A percentile compares a stretch with the other conserved stretches of the same genome.
Evolutionary conservation across 2,113 vertebrate genomes (phyloP).

Genomic region (Mormyrus iriodes): DNA sequence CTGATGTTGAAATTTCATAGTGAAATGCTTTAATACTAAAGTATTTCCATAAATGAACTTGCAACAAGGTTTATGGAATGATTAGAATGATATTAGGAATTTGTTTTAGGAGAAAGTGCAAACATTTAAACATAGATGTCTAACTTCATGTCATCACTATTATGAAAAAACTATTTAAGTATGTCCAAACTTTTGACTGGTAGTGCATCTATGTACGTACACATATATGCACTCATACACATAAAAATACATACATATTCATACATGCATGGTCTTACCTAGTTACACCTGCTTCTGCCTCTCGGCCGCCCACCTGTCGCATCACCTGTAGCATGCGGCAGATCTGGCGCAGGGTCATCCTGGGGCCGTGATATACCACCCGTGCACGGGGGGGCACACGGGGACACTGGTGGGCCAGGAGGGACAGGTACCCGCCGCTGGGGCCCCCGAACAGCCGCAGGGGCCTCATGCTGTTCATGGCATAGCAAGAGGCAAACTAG

Average conservation of each 20-base stretch:
- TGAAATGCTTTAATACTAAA: not conserved
- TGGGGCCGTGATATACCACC: slow-evolving; percentile 47
- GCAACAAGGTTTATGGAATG: not conserved
- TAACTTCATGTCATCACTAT: not conserved
- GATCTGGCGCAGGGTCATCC: slow-evolving; percentile 65
- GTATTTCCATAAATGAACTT: not conserved
- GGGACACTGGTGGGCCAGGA: slow-evolving; percentile 51
- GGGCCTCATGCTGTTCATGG: slow-evolving; percentile 26
- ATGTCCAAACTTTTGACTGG: not conserved
- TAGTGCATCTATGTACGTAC: not conserved
- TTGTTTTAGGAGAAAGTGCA: not conserved
- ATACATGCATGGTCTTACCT: not conserved
- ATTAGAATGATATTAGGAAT: not conserved
- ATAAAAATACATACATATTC: not conserved
- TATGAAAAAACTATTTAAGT: not conserved
- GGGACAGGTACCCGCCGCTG: slow-evolving; percentile 45
- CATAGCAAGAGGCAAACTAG: slow-evolving; percentile 65
- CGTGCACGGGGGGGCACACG: slow-evolving; percentile 45
- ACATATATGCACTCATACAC: not conserved
- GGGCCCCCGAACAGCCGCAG: slow-evolving; percentile 45
- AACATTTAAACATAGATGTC: not conserved
- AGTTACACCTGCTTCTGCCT: slow-evolving; percentile 47
- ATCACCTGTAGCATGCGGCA: slow-evolving; percentile 57
- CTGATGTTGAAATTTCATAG: not conserved
- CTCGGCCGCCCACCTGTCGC: slow-evolving; percentile 55